Percentiles rank a stretch among this genome's conserved stretches.
phyloP scores from a whole-genome alignment of 2,113 vertebrate species.

The Bos javanicus region DNA sequence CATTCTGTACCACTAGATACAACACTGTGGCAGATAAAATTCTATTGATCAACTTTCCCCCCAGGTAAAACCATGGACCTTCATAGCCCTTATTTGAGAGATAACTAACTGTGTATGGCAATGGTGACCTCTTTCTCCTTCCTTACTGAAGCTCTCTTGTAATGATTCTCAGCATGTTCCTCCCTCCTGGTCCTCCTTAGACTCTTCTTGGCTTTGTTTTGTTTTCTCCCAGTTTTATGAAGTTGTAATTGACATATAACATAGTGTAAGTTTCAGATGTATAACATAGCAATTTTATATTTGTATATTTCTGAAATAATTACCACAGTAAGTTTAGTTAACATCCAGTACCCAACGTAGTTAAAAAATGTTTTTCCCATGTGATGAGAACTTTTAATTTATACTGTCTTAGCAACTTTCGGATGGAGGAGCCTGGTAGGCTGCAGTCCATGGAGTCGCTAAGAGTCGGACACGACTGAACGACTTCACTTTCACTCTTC shows the following conservation, averaged over 20 bases:
- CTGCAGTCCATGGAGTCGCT: too few species aligned
- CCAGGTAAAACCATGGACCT: background rate
- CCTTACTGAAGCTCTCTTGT: background rate
- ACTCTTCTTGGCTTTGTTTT: background rate
- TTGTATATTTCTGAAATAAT: background rate
- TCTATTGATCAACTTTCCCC: background rate
- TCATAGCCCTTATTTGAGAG: background rate
- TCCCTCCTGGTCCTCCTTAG: background rate
- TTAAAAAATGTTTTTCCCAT: background rate
- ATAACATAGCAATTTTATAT: background rate
- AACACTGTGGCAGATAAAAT: slow-evolving; percentile 39
- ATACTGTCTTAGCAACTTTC: background rate
- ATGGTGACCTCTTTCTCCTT: background rate
- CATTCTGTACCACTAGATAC: background rate
- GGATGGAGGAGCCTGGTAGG: too few species aligned
- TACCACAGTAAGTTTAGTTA: background rate
- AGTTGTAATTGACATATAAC: background rate
- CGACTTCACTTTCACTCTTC: too few species aligned
- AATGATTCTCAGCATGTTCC: background rate
- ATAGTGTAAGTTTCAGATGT: background rate
- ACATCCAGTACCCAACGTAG: background rate
- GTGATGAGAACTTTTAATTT: background rate
- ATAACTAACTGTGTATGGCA: background rate
- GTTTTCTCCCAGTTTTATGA: background rate
- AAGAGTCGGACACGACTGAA: too few species aligned